Evolutionary conservation across 2,797 vertebrate genomes (phyloP).

Genomic region (Ara ararauna): DNA sequence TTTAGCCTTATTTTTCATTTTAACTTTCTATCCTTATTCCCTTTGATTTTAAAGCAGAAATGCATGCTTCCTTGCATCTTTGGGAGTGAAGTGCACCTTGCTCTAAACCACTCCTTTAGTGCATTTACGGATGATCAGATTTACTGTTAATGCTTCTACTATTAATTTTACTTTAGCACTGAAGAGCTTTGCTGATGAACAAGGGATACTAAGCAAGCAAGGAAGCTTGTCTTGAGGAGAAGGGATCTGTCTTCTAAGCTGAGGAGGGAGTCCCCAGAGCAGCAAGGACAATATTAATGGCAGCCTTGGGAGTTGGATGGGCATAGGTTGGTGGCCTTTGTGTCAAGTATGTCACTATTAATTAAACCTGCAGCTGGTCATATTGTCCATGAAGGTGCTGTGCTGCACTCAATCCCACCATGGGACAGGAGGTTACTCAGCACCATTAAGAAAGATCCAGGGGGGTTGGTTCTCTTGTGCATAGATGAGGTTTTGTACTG

Average conservation of each 20-base stretch:
- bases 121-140: not conserved
- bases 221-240: not conserved
- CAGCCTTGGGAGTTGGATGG: not conserved
- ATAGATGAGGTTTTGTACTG: not conserved
- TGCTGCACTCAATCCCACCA: not conserved
- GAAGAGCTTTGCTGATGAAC: not conserved
- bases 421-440: not conserved
- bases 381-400: not conserved
- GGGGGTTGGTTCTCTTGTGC: not conserved
- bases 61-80: not conserved
- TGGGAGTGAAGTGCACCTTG: not conserved
- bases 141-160: not conserved
- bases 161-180: not conserved
- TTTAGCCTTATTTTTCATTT: constrained; percentile 4
- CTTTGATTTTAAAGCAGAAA: not conserved
- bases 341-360: not conserved
- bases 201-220: not conserved
- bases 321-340: not conserved
- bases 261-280: not conserved
- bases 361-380: not conserved
- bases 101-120: not conserved
- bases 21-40: not conserved
- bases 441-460: not conserved
- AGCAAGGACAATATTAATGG: not conserved
- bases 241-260: not conserved